Base-by-base conservation (phyloP, 1,140 invertebrate genomes). In the Nasonia giraulti region DNA sequence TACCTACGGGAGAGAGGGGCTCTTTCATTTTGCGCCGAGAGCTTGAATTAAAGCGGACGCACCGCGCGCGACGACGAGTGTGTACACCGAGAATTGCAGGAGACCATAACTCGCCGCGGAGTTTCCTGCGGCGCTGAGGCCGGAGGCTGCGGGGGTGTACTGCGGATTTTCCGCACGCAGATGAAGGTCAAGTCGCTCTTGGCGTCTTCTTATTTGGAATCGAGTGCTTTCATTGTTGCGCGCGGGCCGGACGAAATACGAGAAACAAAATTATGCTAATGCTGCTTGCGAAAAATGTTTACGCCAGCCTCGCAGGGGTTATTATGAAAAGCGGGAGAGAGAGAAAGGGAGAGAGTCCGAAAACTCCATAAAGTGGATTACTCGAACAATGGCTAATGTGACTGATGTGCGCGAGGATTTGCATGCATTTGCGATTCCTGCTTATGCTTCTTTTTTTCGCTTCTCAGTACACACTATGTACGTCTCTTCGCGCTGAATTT, bases 11-110 rank as follows among this genome's bases (percentile, higher is more conserved):
- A 23, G 44, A 20, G 12, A 0, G 27, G 20, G 5, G 68, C 82
- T 73, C 66, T 55, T 82, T 37, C 55, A 68, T 68, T 80, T 66
- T 33, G 14, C 37, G 40, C 69, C 71, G 17, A 69, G 62, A 55
- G 82, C 37, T 77, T 83, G 76, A 83, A 83, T 83, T 77, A 83
- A 77, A 76, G 82, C 82, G 50, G 55, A 83, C 55, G 74, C 82
- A 20, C 82, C 37, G n/a, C 55, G 80, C 55, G 62, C 66, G 33
- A 37, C 66, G 66, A 69, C 69, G 14, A 37, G 80, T 27, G 40
- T 68, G 40, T 33, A 31, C 50, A 27, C 12, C 73, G 23, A 82
- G 31, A 71, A 71, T 71, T 27, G 10, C 69, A 33, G 2, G 69
- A 12, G 23, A 17, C 73, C 73, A 75, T 75, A 75, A 75, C 73